Percentiles rank a stretch among this genome's conserved stretches.
phyloP scores from a whole-genome alignment of 2,113 vertebrate species.

The Bothrops jararaca region DNA sequence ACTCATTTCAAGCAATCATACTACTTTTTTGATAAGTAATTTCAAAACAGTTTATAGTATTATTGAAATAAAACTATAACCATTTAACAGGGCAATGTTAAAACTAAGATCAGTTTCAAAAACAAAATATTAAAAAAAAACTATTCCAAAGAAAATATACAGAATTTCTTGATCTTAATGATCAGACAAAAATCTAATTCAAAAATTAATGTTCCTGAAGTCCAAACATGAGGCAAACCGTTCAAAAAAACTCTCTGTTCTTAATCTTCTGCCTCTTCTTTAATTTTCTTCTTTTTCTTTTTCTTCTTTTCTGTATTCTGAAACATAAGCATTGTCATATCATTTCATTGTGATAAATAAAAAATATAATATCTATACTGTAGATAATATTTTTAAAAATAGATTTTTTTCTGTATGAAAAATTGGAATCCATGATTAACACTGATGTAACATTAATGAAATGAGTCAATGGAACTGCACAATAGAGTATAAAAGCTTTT shows the following conservation, averaged over 20 bases:
- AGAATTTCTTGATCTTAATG: slow-evolving; percentile 16
- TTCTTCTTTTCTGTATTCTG: slow-evolving; percentile 87
- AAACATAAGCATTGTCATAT: slow-evolving; percentile 38
- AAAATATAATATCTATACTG: slow-evolving; percentile 13
- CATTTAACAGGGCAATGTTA: not conserved
- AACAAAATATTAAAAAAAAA: not conserved
- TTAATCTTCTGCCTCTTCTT: slow-evolving; percentile 56
- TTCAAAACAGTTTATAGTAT: not conserved
- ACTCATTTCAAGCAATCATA: not conserved
- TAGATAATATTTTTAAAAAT: not conserved
- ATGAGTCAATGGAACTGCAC: not conserved
- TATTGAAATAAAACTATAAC: not conserved
- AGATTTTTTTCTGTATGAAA: not conserved
- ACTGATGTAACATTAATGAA: not conserved
- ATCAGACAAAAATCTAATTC: slow-evolving; percentile 23
- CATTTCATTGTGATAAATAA: not conserved
- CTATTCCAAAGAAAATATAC: not conserved
- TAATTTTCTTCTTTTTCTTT: slow-evolving; percentile 79
- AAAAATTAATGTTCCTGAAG: slow-evolving; percentile 17
- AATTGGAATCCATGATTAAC: not conserved
- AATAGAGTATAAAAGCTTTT: not conserved
- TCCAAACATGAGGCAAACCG: not conserved
- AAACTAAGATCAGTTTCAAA: not conserved
- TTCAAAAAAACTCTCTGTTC: not conserved
- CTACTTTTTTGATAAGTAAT: not conserved